Base-by-base conservation (phyloP, 2,888 invertebrate genomes). In the Icerya purchasi region DNA sequence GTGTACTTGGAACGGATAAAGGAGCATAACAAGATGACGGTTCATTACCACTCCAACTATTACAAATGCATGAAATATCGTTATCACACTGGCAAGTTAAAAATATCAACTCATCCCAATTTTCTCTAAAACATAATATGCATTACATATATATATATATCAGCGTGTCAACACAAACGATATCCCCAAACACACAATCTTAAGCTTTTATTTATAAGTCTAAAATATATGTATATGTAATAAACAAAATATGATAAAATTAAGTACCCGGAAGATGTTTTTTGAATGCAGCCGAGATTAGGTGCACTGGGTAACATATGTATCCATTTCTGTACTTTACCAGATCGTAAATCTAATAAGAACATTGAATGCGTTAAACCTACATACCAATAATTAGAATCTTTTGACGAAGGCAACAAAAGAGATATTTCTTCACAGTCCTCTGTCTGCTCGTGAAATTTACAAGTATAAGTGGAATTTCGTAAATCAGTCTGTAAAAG, bases 251-350 rank as follows among this genome's bases (percentile, higher is more conserved):
- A 36, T 8, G 5, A 1, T 36, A 5, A 50, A 36, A 36, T 55
- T 52, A 60, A 53, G 22, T 51, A 52, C 53, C 53, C 51, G 23
- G 36, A 36, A 36, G 36, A 36, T 36, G 14, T 36, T 36, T 36
- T 36, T 36, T 36, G 36, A 36, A 36, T 14, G 36, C 14, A 36
- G 14, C 60, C 60, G 3, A 56, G 18, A 53, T 24, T 22, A 36
- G 63, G 63, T 56, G 62, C 18, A 51, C 54, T 57, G 36, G 62
- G 52, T 21, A 63, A 61, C 62, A 63, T 62, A 36, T 63, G 63
- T 23, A 54, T 54, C 51, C 61, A 62, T 60, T 61, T 61, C 49
- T 59, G 54, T 0, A 55, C 20, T 24, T 62, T 61, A 18, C 62
- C 60, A n/a, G 57, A 56, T 58, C 63, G 57, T 1, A 23, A 49